Percentiles rank a stretch among this genome's conserved stretches.
Evolutionary conservation across 2,888 invertebrate species (phyloP).

Genomic region (Plagodis pulveraria): DNA sequence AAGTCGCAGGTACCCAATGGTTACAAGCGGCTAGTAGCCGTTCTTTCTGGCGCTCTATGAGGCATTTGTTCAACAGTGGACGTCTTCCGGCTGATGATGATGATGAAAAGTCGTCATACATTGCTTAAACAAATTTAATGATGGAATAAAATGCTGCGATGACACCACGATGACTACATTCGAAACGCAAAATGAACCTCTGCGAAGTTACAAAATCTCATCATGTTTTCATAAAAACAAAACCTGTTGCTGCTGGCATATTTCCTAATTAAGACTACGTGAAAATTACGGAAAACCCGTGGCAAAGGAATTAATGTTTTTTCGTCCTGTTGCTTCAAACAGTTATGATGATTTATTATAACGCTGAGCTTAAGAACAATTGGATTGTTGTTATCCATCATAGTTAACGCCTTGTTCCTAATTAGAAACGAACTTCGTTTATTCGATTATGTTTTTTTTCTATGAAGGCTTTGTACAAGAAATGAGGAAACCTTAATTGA

Average conservation of each 20-base stretch:
- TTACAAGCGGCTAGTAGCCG: no score
- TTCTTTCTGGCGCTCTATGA: no score
- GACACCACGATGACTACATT: no score
- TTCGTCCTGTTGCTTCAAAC: constrained; percentile 31
- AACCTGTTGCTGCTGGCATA: constrained; percentile 35
- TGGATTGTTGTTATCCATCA: constrained; percentile 28
- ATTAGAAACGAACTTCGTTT: constrained; percentile 10
- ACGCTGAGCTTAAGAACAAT: constrained; percentile 10
- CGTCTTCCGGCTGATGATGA: no score
- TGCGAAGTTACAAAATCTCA: not conserved
- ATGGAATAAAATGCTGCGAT: no score
- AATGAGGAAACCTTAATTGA: no score
- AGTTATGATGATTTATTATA: constrained; percentile 32
- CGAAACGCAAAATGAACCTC: not conserved
- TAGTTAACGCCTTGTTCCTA: constrained; percentile 25
- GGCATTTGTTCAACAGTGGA: no score
- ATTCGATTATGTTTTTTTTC: no score
- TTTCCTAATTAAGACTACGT: constrained; percentile 32
- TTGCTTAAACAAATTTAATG: no score
- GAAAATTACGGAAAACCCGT: constrained; percentile 28
- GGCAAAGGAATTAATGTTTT: constrained; percentile 22
- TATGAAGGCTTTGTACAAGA: no score
- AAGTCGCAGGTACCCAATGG: no score
- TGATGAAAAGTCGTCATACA: no score
- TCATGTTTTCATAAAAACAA: not conserved